Percentiles rank a stretch among this genome's conserved stretches.
Conservation (phyloP, 1,140 invertebrate genomes). For the Drosophila burlai region DNA sequence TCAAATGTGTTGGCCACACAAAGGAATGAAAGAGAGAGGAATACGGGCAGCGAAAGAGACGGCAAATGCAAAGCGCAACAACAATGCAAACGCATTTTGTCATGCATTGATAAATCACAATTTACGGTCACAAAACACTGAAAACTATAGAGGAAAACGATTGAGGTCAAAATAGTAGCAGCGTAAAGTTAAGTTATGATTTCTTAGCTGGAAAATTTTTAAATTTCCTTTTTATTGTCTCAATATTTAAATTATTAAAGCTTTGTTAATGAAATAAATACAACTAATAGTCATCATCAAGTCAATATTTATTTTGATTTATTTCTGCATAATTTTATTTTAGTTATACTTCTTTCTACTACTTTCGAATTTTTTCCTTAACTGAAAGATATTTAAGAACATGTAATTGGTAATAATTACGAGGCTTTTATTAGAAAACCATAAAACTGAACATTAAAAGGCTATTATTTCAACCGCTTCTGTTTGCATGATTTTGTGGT, state of each 20-base stretch:
- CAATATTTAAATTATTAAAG: too few relatives aligned
- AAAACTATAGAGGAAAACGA: slow-evolving; percentile 16
- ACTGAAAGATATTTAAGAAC: neutral
- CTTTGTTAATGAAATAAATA: neutral
- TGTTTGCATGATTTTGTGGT: neutral
- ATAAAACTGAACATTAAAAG: neutral
- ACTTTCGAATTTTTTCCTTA: neutral
- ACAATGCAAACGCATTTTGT: slow-evolving; percentile 67
- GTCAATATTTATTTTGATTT: neutral
- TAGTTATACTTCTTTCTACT: neutral
- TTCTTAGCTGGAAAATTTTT: neutral
- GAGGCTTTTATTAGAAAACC: neutral
- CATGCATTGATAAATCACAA: slow-evolving; percentile 72
- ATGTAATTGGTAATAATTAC: neutral
- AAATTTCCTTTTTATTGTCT: too few relatives aligned
- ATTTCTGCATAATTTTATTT: neutral
- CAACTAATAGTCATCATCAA: neutral
- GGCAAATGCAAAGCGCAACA: neutral
- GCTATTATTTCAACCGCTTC: slow-evolving; percentile 1
- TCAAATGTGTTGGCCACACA: slow-evolving; percentile 34
- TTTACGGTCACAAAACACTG: slow-evolving; percentile 53
- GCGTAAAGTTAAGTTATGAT: neutral
- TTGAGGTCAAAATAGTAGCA: slow-evolving; percentile 13
- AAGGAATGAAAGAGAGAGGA: slow-evolving; percentile 4
- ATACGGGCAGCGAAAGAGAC: slow-evolving; percentile 6